Percentiles rank a stretch among this genome's conserved stretches.
Conservation (phyloP, 2,888 invertebrate genomes). For the Drosophila dives region DNA sequence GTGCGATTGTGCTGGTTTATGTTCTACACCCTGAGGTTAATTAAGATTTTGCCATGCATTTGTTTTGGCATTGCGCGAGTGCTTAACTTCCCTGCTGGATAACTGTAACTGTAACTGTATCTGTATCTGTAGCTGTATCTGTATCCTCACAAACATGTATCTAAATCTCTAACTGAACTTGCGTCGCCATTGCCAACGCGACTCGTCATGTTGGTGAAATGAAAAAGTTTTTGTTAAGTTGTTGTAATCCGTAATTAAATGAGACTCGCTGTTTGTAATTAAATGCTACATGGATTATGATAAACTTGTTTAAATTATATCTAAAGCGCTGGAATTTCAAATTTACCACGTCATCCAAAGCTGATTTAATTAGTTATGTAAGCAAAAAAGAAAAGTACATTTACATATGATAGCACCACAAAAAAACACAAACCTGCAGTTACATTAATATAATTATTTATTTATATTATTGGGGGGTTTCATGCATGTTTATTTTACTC, state of each 20-base stretch:
- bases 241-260: slow-evolving; percentile 76
- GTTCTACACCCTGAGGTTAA: slow-evolving; percentile 73
- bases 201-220: slow-evolving; percentile 43
- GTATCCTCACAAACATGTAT: slow-evolving; percentile 8
- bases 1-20: slow-evolving; percentile 57
- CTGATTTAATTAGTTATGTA: slow-evolving; percentile 3
- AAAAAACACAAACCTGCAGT: neutral
- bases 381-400: neutral
- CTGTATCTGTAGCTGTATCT: neutral
- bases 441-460: neutral
- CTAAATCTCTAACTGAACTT: slow-evolving; percentile 12
- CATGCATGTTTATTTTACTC: neutral
- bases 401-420: neutral
- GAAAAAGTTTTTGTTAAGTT: slow-evolving; percentile 65
- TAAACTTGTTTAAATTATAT: slow-evolving; percentile 6
- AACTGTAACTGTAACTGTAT: slow-evolving; percentile 10
- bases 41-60: slow-evolving; percentile 77
- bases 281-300: slow-evolving; percentile 39
- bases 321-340: neutral
- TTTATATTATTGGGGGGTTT: neutral
- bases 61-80: slow-evolving; percentile 58
- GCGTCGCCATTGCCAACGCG: slow-evolving; percentile 21
- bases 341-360: neutral
- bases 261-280: slow-evolving; percentile 60
- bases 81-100: slow-evolving; percentile 15